Base-by-base conservation (phyloP, 2,797 vertebrate genomes). In the Helicolenus hilgendorfi region DNA sequence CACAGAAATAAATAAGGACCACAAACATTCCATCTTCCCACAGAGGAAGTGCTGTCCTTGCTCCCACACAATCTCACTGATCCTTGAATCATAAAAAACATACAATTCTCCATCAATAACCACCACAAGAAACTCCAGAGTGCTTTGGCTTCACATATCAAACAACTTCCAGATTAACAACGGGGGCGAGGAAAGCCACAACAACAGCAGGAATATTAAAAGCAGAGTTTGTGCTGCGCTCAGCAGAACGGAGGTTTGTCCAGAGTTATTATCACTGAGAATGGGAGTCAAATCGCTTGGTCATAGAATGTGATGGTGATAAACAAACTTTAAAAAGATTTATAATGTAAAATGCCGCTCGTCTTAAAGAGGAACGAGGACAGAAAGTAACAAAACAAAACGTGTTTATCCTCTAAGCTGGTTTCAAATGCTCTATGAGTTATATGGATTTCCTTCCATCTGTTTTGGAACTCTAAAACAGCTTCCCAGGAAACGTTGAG, bases 171-270 rank as follows among this genome's bases (percentile, higher is more conserved):
- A 89, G 79, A 88, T 86, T 85, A 89, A 84, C 81, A 85, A 76
- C 53, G 27, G 68, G 71, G 73, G 5, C 5, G 27, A 41, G 83
- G 31, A 77, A 90, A 95, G 13, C 90, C 94, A 92, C 93, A 94
- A 92, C 85, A 92, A 89, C 74, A 31, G 62, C 76, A 49, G 59
- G 79, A 89, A 92, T 89, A 93, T 92, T 87, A 85, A 88, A 92
- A 90, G 81, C 89, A 86, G 87, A 85, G 84, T 68, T 76, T 33
- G 60, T 73, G 86, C 88, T 62, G 73, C 8, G 3, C 81, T 86
- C 88, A 87, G 89, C 83, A 92, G 72, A 89, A 77, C 9, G 1
- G 18, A 27, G 5, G 14, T 38, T 59, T 41, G 79, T 79, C 55
- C 72, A 7, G 59, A 76, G 72, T 81, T 79, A 56, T 86, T 86